Evolutionary conservation across 2,113 vertebrate species (phyloP).

Genomic region (Sebastes fasciatus): DNA sequence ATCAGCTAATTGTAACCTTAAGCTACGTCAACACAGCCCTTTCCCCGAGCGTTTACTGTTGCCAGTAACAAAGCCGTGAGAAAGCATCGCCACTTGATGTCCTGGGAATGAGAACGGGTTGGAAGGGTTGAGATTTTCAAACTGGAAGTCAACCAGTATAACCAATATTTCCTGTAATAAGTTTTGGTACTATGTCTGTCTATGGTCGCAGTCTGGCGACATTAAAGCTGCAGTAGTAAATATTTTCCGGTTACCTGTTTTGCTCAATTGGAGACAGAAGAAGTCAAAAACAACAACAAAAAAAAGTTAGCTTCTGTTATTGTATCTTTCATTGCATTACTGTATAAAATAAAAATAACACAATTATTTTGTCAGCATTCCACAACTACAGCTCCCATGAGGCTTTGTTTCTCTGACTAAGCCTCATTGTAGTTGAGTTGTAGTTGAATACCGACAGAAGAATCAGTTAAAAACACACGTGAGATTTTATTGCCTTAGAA

Average conservation of each 20-base stretch:
- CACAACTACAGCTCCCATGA: conserved; percentile 8
- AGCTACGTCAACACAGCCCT: no score
- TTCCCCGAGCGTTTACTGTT: no score
- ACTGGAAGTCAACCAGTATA: background rate
- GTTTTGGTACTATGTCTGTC: no score
- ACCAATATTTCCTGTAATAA: background rate
- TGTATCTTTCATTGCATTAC: background rate
- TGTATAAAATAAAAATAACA: conserved; percentile 7
- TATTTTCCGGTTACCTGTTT: background rate
- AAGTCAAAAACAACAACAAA: background rate
- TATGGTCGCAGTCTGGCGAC: background rate
- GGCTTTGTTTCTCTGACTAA: background rate
- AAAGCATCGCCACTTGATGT: no score
- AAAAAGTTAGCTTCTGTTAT: no score
- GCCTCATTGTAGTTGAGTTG: conserved; percentile 34
- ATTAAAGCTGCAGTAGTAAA: background rate
- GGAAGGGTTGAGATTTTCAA: no score
- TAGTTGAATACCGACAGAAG: background rate
- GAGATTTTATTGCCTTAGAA: conserved; percentile 20
- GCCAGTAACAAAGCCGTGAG: no score
- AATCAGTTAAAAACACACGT: background rate
- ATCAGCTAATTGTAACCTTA: no score
- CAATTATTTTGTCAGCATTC: background rate
- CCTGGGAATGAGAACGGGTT: no score
- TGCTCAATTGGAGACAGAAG: no score